Percentiles rank a stretch among this genome's conserved stretches.
Conservation (phyloP, 1,140 invertebrate genomes). For the Protaetia brevitarsis region DNA sequence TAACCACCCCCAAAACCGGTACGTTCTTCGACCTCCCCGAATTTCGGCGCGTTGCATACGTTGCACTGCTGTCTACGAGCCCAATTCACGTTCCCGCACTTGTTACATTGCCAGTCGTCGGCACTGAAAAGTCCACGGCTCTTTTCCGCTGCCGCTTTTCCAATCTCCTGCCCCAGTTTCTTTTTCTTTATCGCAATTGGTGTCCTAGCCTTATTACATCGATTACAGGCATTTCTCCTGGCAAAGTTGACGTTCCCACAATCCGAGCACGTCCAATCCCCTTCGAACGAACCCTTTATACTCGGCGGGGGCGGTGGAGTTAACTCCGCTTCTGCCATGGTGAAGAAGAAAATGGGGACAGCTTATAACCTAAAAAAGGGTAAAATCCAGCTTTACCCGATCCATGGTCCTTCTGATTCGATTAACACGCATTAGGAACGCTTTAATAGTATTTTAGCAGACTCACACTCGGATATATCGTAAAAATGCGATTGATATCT, state of each 20-base stretch:
- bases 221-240: conserved; percentile 82
- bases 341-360: too few species aligned
- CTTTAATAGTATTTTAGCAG: background rate
- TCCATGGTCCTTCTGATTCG: too few species aligned
- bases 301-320: conserved; percentile 39
- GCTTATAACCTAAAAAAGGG: conserved; percentile 6
- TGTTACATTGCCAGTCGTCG: conserved; percentile 99
- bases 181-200: conserved; percentile 66
- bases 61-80: conserved; percentile 94
- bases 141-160: conserved; percentile 96
- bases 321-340: conserved; percentile 35
- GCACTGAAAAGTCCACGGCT: conserved; percentile 97
- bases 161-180: conserved; percentile 94
- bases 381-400: background rate
- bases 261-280: conserved; percentile 59
- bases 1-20: conserved; percentile 85
- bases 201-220: conserved; percentile 73
- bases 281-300: conserved; percentile 42
- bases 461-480: too few species aligned
- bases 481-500: too few species aligned
- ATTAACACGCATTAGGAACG: too few species aligned
- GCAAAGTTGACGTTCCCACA: conserved; percentile 96
- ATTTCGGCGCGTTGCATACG: conserved; percentile 98
- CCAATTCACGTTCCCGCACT: conserved; percentile 99
- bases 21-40: conserved; percentile 81